These are phyloP conservation scores for Microctonus aethiopoides DNA, from an alignment of 2,888 invertebrate species.

Conservation along the genomic window DNA sequence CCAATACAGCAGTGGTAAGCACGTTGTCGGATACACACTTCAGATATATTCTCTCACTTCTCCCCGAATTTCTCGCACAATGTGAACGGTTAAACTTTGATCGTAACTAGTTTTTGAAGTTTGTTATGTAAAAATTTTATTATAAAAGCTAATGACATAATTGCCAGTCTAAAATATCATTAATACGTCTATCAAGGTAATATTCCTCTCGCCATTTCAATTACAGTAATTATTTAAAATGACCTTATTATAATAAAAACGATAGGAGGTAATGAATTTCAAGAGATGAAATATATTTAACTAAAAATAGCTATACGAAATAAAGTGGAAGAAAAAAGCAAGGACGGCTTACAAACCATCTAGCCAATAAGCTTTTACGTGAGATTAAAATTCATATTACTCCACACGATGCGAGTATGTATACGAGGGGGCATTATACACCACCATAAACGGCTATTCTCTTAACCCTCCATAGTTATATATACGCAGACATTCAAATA, in stretches of 20 bases:
- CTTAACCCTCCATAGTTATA: conserved; percentile 3
- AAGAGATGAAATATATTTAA: neutral
- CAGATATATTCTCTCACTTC: neutral
- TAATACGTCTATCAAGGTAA: neutral
- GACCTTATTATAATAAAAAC: no score
- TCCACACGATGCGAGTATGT: conserved; percentile 28
- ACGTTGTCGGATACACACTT: neutral
- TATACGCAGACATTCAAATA: no score
- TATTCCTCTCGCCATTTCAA: neutral
- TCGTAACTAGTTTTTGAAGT: neutral
- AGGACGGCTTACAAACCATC: neutral
- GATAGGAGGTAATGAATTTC: no score
- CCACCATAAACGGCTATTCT: conserved; percentile 22
- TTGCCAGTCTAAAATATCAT: neutral
- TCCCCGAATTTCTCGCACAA: neutral
- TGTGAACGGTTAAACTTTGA: neutral
- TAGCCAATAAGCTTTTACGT: conserved; percentile 48
- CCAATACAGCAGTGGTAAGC: neutral
- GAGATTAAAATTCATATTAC: conserved; percentile 55
- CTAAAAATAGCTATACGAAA: neutral
- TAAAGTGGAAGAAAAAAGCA: neutral
- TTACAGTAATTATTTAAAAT: neutral
- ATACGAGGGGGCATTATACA: conserved; percentile 35
- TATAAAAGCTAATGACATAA: neutral
- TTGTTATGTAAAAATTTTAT: neutral